A percentile compares a stretch with the other conserved stretches of the same genome.
phyloP scores from a whole-genome alignment of 2,113 vertebrate species.

The Phalacrocorax carbo region DNA sequence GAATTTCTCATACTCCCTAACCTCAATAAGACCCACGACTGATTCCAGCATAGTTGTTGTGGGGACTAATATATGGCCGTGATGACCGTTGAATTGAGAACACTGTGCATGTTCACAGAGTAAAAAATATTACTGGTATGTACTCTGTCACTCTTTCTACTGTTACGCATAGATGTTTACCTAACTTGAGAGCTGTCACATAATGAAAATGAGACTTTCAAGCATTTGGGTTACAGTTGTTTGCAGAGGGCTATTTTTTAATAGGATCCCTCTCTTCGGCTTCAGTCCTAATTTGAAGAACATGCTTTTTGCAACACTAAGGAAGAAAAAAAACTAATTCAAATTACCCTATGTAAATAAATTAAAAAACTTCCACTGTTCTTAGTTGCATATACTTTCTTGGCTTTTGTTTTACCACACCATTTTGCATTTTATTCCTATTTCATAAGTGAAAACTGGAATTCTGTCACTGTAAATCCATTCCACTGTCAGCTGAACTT shows the following conservation, averaged over 20 bases:
- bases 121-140: not conserved
- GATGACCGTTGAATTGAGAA: not conserved
- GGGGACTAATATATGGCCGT: not conserved
- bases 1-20: not conserved
- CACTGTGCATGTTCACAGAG: not conserved
- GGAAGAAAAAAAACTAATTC: constrained; percentile 43
- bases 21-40: not conserved
- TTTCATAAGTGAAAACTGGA: constrained; percentile 39
- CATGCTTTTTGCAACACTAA: constrained; percentile 41
- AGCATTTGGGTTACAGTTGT: not conserved
- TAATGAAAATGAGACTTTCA: not conserved
- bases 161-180: rapidly evolving
- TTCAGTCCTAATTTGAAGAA: constrained; percentile 36
- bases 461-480: not conserved
- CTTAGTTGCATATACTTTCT: constrained; percentile 35
- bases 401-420: constrained; percentile 42
- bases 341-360: not conserved
- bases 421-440: constrained; percentile 50
- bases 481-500: constrained; percentile 32
- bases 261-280: not conserved
- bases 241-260: not conserved
- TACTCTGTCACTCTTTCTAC: not conserved
- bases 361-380: not conserved
- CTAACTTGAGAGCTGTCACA: not conserved
- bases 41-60: not conserved